Base-by-base conservation (phyloP, 1,140 invertebrate genomes). In the Pseudobourletiella spinata region DNA sequence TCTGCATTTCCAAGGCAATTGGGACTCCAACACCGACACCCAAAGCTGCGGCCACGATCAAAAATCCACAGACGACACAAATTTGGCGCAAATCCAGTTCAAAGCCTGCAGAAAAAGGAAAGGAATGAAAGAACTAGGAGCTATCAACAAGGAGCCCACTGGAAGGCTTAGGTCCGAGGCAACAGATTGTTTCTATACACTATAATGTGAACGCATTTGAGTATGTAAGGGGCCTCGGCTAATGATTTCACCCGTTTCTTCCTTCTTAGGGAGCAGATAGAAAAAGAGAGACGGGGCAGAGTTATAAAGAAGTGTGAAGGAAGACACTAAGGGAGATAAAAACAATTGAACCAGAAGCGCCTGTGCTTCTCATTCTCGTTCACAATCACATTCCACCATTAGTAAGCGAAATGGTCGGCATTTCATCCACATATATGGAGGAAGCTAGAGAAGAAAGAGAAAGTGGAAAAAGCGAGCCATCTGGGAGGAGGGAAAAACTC, bases 71-170 rank as follows among this genome's bases (percentile, higher is more conserved):
- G 28, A 69, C 64, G 28, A 69, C 43, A 42, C 68, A 69, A 2
- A 69, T 39, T 55, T 69, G 68, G 62, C 68, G 68, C 22, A 69
- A 32, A 60, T 69, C 68, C 64, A 69, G 62, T 48, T 60, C 52
- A 43, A 69, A 62, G n/a, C 61, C 68, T 66, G 54, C 25, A 63
- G 20, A 61, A 18, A 66, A 58, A 25, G 42, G 30, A 39, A 57
- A 32, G 29, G 26, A 50, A 32, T 30, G 57, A 22, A 28, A 46
- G 18, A 46, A 39, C 8, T 11, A 39, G 35, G n/a, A 39, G n/a
- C 35, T 39, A 8, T 35, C 35, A 57, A 32, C 57, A 58, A 18
- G 24, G 46, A 63, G 39, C 29, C 35, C 35, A 52, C 58, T 63
- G 30, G n/a, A 24, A 59, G 46, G 46, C 52, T 62, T 32, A 57